Evolutionary conservation across 2,113 vertebrate genomes (phyloP).

Genomic region (Triplophysa tibetana): DNA sequence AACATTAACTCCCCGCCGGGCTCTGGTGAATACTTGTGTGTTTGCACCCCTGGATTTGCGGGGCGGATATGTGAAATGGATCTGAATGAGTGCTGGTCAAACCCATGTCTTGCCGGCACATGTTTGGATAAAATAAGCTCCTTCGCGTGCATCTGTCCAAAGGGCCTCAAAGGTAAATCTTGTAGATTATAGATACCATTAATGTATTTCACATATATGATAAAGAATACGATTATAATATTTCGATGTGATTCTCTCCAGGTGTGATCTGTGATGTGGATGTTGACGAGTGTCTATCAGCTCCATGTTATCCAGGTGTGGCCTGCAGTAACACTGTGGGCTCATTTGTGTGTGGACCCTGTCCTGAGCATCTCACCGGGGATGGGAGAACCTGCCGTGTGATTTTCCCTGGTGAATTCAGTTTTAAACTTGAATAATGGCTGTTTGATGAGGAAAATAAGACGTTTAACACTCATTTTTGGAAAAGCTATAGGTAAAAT

Average conservation of each 20-base stretch:
- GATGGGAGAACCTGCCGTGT: slow-evolving; percentile 78
- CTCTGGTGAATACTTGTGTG: slow-evolving; percentile 78
- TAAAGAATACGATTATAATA: too few relatives aligned
- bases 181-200: background rate
- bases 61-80: slow-evolving; percentile 79
- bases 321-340: slow-evolving; percentile 82
- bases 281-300: slow-evolving; percentile 80
- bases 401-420: background rate
- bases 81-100: slow-evolving; percentile 77
- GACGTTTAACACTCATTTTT: background rate
- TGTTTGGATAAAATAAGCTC: slow-evolving; percentile 77
- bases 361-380: slow-evolving; percentile 77
- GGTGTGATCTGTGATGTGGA: slow-evolving; percentile 84
- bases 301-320: slow-evolving; percentile 78
- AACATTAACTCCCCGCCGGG: slow-evolving; percentile 70
- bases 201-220: too few relatives aligned
- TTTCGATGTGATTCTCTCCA: slow-evolving; percentile 51
- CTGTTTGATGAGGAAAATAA: background rate
- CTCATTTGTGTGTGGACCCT: slow-evolving; percentile 81
- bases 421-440: background rate
- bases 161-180: slow-evolving; percentile 79
- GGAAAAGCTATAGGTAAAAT: background rate
- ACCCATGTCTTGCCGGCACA: slow-evolving; percentile 78
- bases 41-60: slow-evolving; percentile 77
- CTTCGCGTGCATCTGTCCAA: slow-evolving; percentile 83